Base-by-base conservation (phyloP, 2,888 invertebrate species). In the Lasioglossum malachurum region DNA sequence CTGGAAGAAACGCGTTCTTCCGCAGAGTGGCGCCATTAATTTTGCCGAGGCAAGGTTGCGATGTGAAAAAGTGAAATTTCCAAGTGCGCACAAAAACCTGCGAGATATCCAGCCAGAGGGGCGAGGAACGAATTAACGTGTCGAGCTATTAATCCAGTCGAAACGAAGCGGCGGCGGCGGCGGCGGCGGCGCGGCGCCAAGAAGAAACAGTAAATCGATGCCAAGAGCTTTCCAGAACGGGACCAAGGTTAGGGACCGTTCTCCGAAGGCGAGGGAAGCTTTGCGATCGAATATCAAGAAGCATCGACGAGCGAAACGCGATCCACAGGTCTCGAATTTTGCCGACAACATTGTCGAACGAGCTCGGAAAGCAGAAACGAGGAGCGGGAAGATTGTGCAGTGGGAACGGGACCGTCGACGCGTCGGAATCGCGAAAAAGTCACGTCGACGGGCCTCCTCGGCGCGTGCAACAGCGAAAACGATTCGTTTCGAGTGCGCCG, bases 401-500 rank as follows among this genome's bases (percentile, higher is more conserved):
- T 31, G 73, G 41, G 44, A 57, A 75, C 31, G 81, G 81, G 81
- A 78, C 69, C 78, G 27, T 35, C 4, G 46, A 19, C 64, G 67
- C 1, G 46, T 5, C 67, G 67, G 72, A 78, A 86, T 81, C 78
- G 86, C 71, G 75, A 49, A 72, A 75, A 76, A 76, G 86, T 86
- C 86, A 74, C 67, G 81, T 82, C 78, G 41, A 72, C 31, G 38
- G 57, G 78, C 49, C 78, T 82, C 31, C 75, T 75, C 57, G 78
- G 44, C 78, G 86, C 86, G 81, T 82, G 78, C 35, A 67, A 67
- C 67, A 23, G 82, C 86, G 82, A 82, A 86, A 86, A 78, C 80
- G 72, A 78, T 81, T 78, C 77, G 81, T 86, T 86, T 82, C 86
- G 86, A 86, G 86, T 86, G 75, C 75, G 74, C 80, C 38, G 75